Percentiles rank a stretch among this genome's conserved stretches.
These are phyloP conservation scores for Leptopilina myrica DNA, from an alignment of 2,888 invertebrate species.

Conservation along the genomic window DNA sequence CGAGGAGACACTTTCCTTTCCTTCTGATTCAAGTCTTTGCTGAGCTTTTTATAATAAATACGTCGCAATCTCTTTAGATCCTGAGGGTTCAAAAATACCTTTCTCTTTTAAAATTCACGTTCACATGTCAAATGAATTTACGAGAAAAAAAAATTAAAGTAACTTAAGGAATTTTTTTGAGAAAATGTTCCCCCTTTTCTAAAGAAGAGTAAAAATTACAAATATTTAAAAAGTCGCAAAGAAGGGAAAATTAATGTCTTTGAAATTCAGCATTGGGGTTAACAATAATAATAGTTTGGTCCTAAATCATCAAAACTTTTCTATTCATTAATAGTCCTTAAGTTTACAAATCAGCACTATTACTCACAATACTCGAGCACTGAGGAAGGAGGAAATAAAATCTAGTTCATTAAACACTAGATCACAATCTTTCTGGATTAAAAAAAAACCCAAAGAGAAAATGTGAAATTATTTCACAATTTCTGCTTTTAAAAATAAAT, in stretches of 20 bases:
- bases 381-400: neutral
- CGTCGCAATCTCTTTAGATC: neutral
- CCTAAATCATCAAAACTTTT: neutral
- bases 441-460: neutral
- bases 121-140: too few species aligned
- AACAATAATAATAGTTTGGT: neutral
- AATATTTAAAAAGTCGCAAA: too few species aligned
- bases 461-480: neutral
- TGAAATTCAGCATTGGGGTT: too few species aligned
- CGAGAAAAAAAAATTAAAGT: too few species aligned
- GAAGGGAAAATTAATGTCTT: too few species aligned
- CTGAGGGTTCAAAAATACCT: constrained; percentile 18
- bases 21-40: constrained; percentile 11
- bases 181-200: too few species aligned
- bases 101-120: too few species aligned
- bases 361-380: neutral
- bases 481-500: too few species aligned
- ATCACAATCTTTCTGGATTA: constrained; percentile 15
- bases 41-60: neutral
- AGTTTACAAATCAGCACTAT: constrained; percentile 2
- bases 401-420: neutral
- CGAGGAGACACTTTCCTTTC: constrained; percentile 20
- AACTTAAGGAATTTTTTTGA: too few species aligned
- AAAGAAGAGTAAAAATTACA: too few species aligned
- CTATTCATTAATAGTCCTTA: neutral